These are phyloP conservation scores for Pterostichus niger DNA, from an alignment of 2,888 invertebrate genomes.

Conservation along the genomic window DNA sequence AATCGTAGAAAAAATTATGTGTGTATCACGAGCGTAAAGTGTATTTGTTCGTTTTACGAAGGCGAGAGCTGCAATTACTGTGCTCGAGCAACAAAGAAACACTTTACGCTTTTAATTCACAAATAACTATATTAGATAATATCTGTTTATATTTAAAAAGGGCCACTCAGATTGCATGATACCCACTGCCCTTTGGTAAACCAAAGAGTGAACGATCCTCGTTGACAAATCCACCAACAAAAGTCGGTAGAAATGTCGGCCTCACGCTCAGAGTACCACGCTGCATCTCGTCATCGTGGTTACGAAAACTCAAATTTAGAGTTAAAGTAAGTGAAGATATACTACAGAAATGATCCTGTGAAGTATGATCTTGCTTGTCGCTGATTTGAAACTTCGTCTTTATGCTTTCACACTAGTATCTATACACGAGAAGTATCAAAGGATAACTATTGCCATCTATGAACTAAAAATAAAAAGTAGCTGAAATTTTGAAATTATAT, in stretches of 20 bases:
- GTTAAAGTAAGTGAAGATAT: constrained; percentile 80
- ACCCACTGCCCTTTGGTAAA: constrained; percentile 26
- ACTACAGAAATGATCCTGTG: constrained; percentile 86
- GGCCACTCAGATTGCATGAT: constrained; percentile 37
- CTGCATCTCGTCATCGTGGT: constrained; percentile 81
- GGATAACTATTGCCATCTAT: not conserved
- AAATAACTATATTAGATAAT: too few relatives aligned
- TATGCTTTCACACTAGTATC: not conserved
- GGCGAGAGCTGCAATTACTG: too few relatives aligned
- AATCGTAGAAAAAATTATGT: too few relatives aligned
- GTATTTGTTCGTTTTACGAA: too few relatives aligned
- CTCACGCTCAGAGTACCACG: constrained; percentile 69
- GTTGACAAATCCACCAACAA: not conserved
- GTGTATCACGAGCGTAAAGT: too few relatives aligned
- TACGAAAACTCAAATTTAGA: constrained; percentile 77
- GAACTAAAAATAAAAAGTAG: not conserved
- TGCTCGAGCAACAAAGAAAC: too few relatives aligned
- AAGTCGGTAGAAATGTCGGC: not conserved
- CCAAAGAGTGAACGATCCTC: constrained; percentile 55
- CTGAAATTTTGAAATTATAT: not conserved
- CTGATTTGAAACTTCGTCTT: not conserved
- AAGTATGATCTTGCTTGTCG: constrained; percentile 76
- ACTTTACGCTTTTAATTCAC: too few relatives aligned
- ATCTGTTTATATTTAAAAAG: constrained; percentile 5
- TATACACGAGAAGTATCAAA: not conserved